These are phyloP conservation scores for Rhea americana DNA, from an alignment of 2,113 vertebrate species.

Conservation along the genomic window DNA sequence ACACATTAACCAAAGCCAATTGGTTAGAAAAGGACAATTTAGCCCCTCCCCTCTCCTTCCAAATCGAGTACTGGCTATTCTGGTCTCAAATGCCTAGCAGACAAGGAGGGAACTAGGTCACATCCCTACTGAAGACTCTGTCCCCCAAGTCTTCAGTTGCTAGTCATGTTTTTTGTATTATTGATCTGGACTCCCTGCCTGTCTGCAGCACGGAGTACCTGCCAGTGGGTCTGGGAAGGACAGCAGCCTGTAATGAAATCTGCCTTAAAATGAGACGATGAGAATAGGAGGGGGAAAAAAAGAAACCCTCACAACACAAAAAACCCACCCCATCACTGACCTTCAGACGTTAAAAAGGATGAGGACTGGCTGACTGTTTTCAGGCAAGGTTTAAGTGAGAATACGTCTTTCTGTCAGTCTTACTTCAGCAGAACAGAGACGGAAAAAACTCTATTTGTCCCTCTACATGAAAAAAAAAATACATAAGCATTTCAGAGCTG, in stretches of 20 bases:
- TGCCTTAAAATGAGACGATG: conserved; percentile 46
- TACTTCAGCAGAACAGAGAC: neutral
- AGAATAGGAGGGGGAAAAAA: neutral
- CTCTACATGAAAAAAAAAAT: neutral
- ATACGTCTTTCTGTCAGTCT: neutral
- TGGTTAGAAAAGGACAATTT: neutral
- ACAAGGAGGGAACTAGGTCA: conserved; percentile 16
- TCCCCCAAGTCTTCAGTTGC: neutral
- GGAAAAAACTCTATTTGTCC: neutral
- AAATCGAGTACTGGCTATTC: neutral
- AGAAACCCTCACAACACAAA: too few relatives aligned
- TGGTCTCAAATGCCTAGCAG: neutral
- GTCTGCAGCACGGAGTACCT: neutral
- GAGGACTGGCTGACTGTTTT: neutral
- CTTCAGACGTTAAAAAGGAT: neutral
- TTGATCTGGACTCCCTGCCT: conserved; percentile 22
- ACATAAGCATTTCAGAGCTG: neutral
- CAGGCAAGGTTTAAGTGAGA: neutral
- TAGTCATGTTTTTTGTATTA: neutral
- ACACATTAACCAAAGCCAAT: neutral
- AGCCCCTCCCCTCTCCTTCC: neutral
- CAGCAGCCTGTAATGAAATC: conserved; percentile 41
- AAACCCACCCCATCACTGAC: neutral
- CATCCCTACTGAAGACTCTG: neutral
- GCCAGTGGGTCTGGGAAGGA: neutral